These are phyloP conservation scores for Cheirogaleus medius DNA, from an alignment of 2,113 vertebrate species.

Conservation along the genomic window DNA sequence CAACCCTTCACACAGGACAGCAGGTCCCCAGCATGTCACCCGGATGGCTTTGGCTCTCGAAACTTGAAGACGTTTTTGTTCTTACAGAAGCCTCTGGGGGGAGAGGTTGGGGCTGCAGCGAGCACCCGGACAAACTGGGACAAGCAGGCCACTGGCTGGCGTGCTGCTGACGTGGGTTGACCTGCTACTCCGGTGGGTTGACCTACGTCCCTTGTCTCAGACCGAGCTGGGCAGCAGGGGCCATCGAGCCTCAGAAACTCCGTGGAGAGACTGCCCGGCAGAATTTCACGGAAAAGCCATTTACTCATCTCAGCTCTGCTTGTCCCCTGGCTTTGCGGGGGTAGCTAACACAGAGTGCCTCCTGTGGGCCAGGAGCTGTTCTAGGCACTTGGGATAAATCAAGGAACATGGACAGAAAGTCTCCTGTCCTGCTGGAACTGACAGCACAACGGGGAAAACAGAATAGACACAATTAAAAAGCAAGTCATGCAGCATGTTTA, in stretches of 20 bases:
- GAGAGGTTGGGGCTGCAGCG: not conserved
- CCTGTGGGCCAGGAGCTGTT: fast-evolving
- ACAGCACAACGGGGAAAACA: fast-evolving
- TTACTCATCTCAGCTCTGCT: not conserved
- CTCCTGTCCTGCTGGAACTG: fast-evolving
- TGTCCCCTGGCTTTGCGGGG: not conserved
- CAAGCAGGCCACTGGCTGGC: not conserved
- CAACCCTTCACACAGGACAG: not conserved
- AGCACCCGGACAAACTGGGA: fast-evolving
- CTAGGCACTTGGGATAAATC: not conserved
- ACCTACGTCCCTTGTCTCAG: not conserved
- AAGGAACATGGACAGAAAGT: fast-evolving
- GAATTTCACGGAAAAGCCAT: not conserved
- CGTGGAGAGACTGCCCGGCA: not conserved
- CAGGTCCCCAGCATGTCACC: not conserved
- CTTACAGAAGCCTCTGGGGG: not conserved
- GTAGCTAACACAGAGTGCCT: too few species aligned
- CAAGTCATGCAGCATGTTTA: fast-evolving
- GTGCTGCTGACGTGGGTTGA: not conserved
- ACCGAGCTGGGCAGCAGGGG: not conserved
- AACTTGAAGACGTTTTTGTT: constrained; percentile 50
- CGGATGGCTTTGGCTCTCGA: not conserved
- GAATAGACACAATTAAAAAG: fast-evolving
- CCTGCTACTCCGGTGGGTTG: fast-evolving
- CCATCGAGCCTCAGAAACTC: not conserved